Conservation (phyloP, 1,140 invertebrate species). For the Drosophila mauritiana region DNA sequence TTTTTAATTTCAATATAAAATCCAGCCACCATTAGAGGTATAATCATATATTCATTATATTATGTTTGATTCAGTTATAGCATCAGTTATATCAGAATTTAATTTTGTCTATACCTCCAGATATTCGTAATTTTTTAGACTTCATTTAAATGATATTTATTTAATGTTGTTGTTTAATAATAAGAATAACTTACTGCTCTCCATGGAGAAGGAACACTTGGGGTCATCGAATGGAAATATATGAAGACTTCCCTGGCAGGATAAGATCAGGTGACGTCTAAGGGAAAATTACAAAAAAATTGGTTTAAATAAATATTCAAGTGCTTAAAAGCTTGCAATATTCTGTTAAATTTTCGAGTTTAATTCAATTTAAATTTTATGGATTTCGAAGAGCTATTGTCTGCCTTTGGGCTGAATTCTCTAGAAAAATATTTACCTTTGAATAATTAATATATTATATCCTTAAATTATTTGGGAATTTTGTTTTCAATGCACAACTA, state of each 20-base stretch:
- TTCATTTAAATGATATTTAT: background rate
- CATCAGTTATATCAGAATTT: no score
- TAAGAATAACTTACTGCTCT: slow-evolving; percentile 93
- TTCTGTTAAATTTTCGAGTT: background rate
- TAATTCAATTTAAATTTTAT: background rate
- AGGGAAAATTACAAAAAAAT: slow-evolving; percentile 62
- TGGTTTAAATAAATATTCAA: background rate
- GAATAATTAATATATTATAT: background rate
- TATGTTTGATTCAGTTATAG: no score
- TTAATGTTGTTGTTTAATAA: background rate
- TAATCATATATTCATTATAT: no score
- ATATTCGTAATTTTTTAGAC: no score
- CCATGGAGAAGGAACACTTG: slow-evolving; percentile 96
- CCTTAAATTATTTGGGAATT: background rate
- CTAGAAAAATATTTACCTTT: background rate
- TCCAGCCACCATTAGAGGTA: no score
- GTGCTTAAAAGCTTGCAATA: no score
- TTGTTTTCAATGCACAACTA: background rate
- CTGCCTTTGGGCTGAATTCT: background rate
- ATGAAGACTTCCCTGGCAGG: slow-evolving; percentile 95
- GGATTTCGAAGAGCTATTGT: background rate
- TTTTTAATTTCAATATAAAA: background rate
- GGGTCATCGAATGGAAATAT: slow-evolving; percentile 98
- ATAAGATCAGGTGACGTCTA: slow-evolving; percentile 94
- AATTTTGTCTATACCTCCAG: no score